Conservation (phyloP, 2,113 vertebrate species). For the Scytalopus superciliaris region DNA sequence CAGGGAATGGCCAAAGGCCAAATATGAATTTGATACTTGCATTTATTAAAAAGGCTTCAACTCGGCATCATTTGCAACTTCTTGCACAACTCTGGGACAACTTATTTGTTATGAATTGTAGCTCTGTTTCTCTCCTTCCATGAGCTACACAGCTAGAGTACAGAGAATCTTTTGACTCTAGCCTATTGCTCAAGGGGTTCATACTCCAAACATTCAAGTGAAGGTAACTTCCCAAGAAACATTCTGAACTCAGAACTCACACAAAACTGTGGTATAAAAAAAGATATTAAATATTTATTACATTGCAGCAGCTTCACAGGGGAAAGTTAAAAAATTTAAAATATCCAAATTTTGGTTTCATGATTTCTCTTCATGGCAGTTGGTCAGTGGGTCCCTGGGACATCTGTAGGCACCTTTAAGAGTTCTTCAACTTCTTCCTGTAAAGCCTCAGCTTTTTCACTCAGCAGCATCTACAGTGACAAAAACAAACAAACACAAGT, state of each 20-base stretch:
- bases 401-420: slow-evolving; percentile 79
- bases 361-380: background rate
- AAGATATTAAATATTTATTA: slow-evolving; percentile 42
- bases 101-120: background rate
- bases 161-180: background rate
- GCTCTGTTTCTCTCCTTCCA: background rate
- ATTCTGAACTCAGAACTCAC: background rate
- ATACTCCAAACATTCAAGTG: background rate
- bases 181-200: background rate
- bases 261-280: background rate
- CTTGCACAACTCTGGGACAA: background rate
- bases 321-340: background rate
- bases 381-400: slow-evolving; percentile 56
- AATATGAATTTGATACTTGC: background rate
- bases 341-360: background rate
- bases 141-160: background rate
- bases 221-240: background rate
- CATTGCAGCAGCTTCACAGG: background rate
- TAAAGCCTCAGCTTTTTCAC: slow-evolving; percentile 91
- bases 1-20: background rate
- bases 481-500: background rate
- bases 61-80: background rate
- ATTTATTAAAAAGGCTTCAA: background rate
- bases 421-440: slow-evolving; percentile 91
- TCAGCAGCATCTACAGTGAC: slow-evolving; percentile 86